phyloP scores from a whole-genome alignment of 2,797 vertebrate genomes.

The Borostomias antarcticus region DNA sequence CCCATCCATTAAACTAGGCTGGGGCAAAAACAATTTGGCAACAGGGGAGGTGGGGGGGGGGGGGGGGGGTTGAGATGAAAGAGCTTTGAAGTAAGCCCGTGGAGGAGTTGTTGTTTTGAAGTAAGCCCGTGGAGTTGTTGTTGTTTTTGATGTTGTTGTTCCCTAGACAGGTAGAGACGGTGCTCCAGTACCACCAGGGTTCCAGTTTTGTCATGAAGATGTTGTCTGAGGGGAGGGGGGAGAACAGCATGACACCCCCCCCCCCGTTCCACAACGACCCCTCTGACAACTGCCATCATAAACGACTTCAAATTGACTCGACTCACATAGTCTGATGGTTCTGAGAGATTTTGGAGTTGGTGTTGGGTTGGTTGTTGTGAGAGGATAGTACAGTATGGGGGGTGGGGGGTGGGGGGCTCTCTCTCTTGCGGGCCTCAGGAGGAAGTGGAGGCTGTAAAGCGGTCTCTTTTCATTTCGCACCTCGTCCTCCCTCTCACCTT shows the following conservation, averaged over 20 bases:
- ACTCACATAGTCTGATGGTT: background rate
- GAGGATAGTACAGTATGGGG: background rate
- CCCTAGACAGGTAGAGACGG: background rate
- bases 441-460: conserved; percentile 72
- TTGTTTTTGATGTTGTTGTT: background rate
- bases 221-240: background rate
- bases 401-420: conserved; percentile 9
- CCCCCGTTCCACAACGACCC: background rate
- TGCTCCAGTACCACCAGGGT: background rate
- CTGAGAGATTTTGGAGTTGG: background rate
- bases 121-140: background rate
- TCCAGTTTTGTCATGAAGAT: background rate
- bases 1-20: background rate
- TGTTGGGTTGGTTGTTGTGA: background rate
- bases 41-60: background rate
- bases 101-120: no score
- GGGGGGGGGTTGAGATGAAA: background rate
- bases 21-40: background rate
- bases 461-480: conserved; percentile 70
- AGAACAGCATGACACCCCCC: no score
- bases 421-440: conserved; percentile 46
- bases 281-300: background rate
- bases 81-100: background rate
- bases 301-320: background rate
- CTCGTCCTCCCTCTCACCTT: conserved; percentile 55